Evolutionary conservation across 2,113 vertebrate species (phyloP), one percentile per base, ranked within the genome.

Genomic region (Corydoras sp.): DNA sequence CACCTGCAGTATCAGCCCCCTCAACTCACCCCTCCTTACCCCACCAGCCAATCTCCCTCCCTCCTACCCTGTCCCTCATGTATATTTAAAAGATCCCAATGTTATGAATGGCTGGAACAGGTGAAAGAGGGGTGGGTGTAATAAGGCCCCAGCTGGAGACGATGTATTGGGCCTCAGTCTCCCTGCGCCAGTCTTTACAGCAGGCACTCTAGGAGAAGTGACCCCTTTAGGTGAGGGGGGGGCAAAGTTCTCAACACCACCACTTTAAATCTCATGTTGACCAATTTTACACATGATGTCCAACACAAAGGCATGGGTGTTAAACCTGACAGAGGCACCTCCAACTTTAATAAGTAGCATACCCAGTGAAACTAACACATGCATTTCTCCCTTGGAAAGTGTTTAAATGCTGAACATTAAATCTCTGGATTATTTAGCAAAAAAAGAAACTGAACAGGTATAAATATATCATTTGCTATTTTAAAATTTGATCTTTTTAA

Each of bases 51-150:
- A 79, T 78, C 71, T 49, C 66, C 61, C 69, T 64, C 70, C 75
- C 77, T 51, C 29, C 11, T 58, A 35, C 68, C 30, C 68, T 81
- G 83, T 83, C 85, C 81, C 93, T 98, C 95, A 97, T 97, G 94
- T 97, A 97, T 98, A 97, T 95, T 94, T 95, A 92, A 96, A 91
- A 89, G 93, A 91, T 93, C 93, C 94, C 93, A 92, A 92, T 94
- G 94, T 94, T 93, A 88, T 95, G 93, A 95, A 96, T 95, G 93
- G 92, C 87, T 88, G 90, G 92, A 91, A 93, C 93, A 94, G 94
- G 93, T 94, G 93, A 95, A 60, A 93, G 88, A 78, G 75, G 69
- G 74, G 78, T 74, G 90, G 81, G 90, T 89, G 92, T 91, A 95
- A 96, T 96, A 93, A 96, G 90, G 90, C 87, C 95, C 92, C 95